phyloP scores from a whole-genome alignment of 2,113 vertebrate species.

The Anhinga anhinga region DNA sequence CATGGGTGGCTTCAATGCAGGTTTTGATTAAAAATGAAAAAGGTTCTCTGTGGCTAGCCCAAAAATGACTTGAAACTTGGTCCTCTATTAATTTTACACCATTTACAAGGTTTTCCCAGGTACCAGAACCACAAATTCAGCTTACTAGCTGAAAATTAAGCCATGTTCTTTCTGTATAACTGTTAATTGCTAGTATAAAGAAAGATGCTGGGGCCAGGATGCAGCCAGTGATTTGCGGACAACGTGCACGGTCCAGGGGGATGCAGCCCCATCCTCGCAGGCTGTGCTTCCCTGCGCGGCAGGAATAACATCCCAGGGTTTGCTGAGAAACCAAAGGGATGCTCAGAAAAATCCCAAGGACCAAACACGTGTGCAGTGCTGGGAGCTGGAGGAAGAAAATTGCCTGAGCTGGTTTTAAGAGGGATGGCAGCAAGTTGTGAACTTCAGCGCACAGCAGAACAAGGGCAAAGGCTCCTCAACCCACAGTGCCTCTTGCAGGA shows the following conservation, averaged over 20 bases:
- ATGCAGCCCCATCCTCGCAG: background rate
- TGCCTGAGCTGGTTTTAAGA: background rate
- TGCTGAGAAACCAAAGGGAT: background rate
- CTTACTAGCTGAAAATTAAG: background rate
- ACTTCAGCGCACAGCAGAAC: too few species aligned
- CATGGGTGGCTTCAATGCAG: background rate
- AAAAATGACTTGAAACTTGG: background rate
- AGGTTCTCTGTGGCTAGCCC: fast-evolving
- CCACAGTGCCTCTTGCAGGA: too few species aligned
- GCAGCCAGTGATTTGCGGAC: background rate
- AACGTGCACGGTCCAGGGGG: background rate
- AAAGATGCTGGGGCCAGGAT: background rate
- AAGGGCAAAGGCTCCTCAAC: background rate
- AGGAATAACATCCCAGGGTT: background rate
- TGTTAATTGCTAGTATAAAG: background rate
- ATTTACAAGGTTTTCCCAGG: background rate
- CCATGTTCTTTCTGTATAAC: background rate
- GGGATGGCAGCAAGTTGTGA: background rate
- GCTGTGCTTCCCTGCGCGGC: background rate
- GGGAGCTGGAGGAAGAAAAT: background rate
- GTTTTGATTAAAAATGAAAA: background rate
- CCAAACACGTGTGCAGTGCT: background rate
- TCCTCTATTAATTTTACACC: background rate
- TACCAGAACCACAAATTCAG: background rate
- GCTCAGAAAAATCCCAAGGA: background rate